phyloP scores from a whole-genome alignment of 2,113 vertebrate species.

The Tragelaphus scriptus region DNA sequence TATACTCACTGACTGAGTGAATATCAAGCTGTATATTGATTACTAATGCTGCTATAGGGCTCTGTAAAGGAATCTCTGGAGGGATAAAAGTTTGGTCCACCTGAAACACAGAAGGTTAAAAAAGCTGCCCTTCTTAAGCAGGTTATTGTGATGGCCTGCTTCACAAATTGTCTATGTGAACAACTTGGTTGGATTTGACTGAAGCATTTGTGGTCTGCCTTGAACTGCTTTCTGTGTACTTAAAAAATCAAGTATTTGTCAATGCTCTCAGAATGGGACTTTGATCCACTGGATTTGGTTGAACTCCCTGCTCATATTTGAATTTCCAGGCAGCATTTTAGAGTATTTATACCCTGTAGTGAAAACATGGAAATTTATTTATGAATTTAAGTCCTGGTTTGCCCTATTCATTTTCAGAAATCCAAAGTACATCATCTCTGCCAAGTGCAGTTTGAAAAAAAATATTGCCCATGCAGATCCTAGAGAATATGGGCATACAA shows the following conservation, averaged over 20 bases:
- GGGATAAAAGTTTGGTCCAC: background rate
- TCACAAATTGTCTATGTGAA: background rate
- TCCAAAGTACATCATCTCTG: slow-evolving; percentile 57
- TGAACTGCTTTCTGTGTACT: background rate
- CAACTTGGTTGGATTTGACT: background rate
- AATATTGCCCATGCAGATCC: background rate
- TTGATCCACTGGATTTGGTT: slow-evolving; percentile 21
- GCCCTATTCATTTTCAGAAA: slow-evolving; percentile 58
- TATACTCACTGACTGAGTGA: too few relatives aligned
- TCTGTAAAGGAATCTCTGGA: background rate
- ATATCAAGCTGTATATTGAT: background rate
- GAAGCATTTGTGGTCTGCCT: background rate
- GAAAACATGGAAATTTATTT: slow-evolving; percentile 67
- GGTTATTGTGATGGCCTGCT: background rate
- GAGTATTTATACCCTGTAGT: slow-evolving; percentile 53
- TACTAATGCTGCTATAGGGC: background rate
- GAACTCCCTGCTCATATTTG: slow-evolving; percentile 46
- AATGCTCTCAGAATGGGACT: background rate
- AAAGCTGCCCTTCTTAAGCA: background rate
- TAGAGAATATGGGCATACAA: slow-evolving; percentile 36
- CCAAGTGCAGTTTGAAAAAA: slow-evolving; percentile 23
- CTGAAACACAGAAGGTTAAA: background rate
- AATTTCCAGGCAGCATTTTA: slow-evolving; percentile 45
- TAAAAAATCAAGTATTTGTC: background rate
- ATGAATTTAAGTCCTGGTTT: slow-evolving; percentile 65